These are phyloP conservation scores for Agriopis leucophaearia DNA, from an alignment of 2,888 invertebrate species.

Conservation along the genomic window DNA sequence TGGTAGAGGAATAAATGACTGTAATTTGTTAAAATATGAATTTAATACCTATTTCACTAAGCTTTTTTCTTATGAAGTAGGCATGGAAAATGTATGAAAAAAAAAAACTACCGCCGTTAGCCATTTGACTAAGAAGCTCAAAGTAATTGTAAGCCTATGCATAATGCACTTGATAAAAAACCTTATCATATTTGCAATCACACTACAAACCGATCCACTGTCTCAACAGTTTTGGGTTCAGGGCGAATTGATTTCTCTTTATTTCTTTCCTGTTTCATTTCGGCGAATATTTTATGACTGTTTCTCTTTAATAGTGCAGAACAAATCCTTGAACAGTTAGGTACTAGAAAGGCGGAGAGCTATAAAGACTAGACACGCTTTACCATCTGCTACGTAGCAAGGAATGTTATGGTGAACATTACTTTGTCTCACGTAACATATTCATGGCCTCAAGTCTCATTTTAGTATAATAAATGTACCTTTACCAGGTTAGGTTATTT, in stretches of 20 bases:
- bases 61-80: too few relatives aligned
- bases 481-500: too few relatives aligned
- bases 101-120: too few relatives aligned
- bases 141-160: too few relatives aligned
- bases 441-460: not conserved
- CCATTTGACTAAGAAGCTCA: too few relatives aligned
- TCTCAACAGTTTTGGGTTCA: not conserved
- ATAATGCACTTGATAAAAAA: too few relatives aligned
- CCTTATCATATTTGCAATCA: too few relatives aligned
- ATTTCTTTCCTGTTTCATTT: slow-evolving; percentile 20
- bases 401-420: slow-evolving; percentile 14
- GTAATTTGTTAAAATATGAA: too few relatives aligned
- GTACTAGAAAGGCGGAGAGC: slow-evolving; percentile 19
- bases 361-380: slow-evolving; percentile 22
- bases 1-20: too few relatives aligned
- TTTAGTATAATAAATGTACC: too few relatives aligned
- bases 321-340: slow-evolving; percentile 25
- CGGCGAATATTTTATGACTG: slow-evolving; percentile 22
- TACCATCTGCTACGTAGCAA: slow-evolving; percentile 8
- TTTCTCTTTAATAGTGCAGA: slow-evolving; percentile 28
- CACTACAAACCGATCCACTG: not conserved
- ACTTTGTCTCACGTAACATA: slow-evolving; percentile 25
- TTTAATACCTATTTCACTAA: too few relatives aligned
- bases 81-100: too few relatives aligned
- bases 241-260: slow-evolving; percentile 7